Conservation (phyloP, 2,113 vertebrate species). For the Tichodroma muraria region DNA sequence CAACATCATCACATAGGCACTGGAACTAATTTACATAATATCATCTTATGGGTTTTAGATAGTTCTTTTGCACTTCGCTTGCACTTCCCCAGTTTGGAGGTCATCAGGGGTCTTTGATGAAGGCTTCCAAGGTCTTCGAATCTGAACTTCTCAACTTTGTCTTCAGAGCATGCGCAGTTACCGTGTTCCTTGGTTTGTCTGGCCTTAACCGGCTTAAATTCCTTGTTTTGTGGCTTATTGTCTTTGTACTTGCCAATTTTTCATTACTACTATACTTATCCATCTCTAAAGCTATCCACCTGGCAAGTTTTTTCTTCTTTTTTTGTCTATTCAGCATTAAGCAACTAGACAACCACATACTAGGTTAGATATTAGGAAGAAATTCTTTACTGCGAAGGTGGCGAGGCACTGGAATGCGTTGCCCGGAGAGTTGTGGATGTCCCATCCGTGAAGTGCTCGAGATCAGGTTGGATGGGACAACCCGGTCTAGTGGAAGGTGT, state of each 20-base stretch:
- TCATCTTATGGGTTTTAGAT: not conserved
- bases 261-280: not conserved
- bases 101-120: not conserved
- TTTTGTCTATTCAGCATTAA: not conserved
- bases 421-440: too few relatives aligned
- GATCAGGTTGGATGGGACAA: too few relatives aligned
- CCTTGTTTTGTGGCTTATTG: not conserved
- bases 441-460: not conserved
- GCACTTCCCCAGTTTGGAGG: rapidly evolving
- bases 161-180: not conserved
- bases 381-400: not conserved
- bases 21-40: not conserved
- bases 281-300: not conserved
- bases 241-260: not conserved
- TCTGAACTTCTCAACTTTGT: not conserved
- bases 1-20: rapidly evolving
- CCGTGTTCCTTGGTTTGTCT: not conserved
- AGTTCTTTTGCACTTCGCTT: not conserved
- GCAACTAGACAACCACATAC: not conserved
- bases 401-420: not conserved
- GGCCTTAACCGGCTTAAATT: not conserved
- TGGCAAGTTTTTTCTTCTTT: not conserved
- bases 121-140: not conserved
- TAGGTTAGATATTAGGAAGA: too few relatives aligned
- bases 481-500: not conserved